Base-by-base conservation (phyloP, 2,113 vertebrate genomes). In the Nymphicus hollandicus region DNA sequence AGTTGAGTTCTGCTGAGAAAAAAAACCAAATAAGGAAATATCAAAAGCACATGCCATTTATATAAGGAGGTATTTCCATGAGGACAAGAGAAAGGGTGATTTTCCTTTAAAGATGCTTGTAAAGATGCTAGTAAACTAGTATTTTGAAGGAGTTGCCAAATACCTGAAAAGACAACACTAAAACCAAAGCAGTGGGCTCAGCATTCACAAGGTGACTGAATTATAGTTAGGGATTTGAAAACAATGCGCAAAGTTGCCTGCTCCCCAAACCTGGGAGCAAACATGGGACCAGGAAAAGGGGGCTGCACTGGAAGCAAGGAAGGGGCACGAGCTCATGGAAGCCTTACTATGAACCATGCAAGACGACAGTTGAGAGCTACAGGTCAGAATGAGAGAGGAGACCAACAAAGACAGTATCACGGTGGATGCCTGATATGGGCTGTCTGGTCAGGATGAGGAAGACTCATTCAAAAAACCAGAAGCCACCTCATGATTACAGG, bases 171-270 rank as follows among this genome's bases (percentile, higher is more conserved):
- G 37, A n/a, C 14, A 88, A 44, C 11, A 72, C 8, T n/a, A 72
- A 86, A 78, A 27, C 6, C 17, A 35, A 71, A 58, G 35, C 1
- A 0, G 11, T 23, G 29, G 43, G 29, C 11, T 77, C 63, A 58
- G 52, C 37, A 44, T n/a, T 47, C 68, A 46, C 29, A 31, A 31
- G n/a, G 37, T 25, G 41, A 82, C 37, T n/a, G 22, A 87, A 56
- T 3, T 1, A 0, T 17, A 37, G 29, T 29, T 15, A 22, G 17
- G 17, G 47, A 76, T 76, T 8, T 92, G 27, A 63, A 87, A 47
- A 43, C 17, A 87, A 72, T 0, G 3, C 47, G 63, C 1, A 0
- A 71, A 43, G 27, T 2, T 52, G 41, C 19, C 69, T 11, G 18
- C 15, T 77, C 29, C 56, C 41, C 55, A 77, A 39, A 58, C 9